Percentiles rank a stretch among this genome's conserved stretches.
These are phyloP conservation scores for Euura lappo DNA, from an alignment of 1,140 invertebrate species.

Conservation along the genomic window DNA sequence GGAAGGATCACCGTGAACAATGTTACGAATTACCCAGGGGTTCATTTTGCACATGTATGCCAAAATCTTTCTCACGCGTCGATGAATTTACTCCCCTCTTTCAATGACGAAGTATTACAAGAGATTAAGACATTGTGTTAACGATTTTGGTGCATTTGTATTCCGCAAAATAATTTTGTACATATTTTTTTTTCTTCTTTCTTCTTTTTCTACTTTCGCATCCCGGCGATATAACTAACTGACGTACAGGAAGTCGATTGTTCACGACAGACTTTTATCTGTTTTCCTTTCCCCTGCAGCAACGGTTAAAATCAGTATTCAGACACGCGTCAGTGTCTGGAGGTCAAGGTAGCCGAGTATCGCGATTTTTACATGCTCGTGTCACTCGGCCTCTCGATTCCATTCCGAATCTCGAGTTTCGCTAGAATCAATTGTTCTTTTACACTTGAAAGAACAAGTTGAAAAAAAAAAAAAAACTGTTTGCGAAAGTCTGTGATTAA, in stretches of 20 bases:
- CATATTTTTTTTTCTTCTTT: neutral
- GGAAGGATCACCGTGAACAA: too few species aligned
- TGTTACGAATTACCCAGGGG: too few species aligned
- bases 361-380: neutral
- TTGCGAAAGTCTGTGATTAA: neutral
- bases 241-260: neutral
- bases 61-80: too few species aligned
- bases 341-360: neutral
- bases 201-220: neutral
- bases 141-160: neutral
- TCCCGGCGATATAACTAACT: neutral
- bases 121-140: too few species aligned
- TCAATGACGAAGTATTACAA: too few species aligned
- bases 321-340: neutral
- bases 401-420: too few species aligned
- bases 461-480: neutral
- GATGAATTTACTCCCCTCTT: too few species aligned
- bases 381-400: neutral
- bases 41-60: too few species aligned
- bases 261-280: neutral
- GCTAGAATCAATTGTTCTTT: neutral
- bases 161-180: neutral
- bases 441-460: neutral
- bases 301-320: neutral
- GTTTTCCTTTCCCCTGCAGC: neutral